Conservation (phyloP, 2,113 vertebrate species). For the Hyla sarda region DNA sequence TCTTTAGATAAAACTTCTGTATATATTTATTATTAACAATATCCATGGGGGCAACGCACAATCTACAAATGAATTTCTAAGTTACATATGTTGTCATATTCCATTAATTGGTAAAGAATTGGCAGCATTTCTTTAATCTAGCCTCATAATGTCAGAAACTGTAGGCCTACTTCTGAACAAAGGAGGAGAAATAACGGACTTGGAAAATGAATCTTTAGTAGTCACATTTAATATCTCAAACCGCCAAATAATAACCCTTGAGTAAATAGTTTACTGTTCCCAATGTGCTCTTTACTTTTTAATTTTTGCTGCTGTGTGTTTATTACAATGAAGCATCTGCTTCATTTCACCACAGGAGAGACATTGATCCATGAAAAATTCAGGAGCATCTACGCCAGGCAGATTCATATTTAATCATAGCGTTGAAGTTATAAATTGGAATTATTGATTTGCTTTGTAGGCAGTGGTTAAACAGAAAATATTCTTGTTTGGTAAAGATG, state of each 20-base stretch:
- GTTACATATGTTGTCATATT: too few relatives aligned
- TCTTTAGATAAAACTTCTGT: too few relatives aligned
- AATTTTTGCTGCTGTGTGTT: conserved; percentile 27
- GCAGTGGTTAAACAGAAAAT: background rate
- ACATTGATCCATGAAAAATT: conserved; percentile 48
- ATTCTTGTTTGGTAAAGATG: background rate
- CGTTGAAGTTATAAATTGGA: conserved; percentile 33
- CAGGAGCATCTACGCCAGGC: background rate
- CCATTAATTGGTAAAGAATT: too few relatives aligned
- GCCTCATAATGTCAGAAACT: background rate
- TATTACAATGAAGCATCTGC: conserved; percentile 46
- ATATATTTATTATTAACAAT: too few relatives aligned
- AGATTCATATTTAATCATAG: conserved; percentile 52
- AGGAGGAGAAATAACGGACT: background rate
- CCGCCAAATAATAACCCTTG: conserved; percentile 11
- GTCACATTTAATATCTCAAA: conserved; percentile 27
- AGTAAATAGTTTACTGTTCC: conserved; percentile 13
- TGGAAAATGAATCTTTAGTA: background rate
- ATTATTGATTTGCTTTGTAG: conserved; percentile 38
- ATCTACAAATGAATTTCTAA: too few relatives aligned
- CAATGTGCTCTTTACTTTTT: conserved; percentile 30
- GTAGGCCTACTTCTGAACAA: background rate
- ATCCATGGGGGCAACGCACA: too few relatives aligned
- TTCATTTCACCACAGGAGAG: conserved; percentile 32
- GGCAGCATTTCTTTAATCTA: background rate